Evolutionary conservation across 2,113 vertebrate species (phyloP).

Genomic region (Pterophyllum scalare): DNA sequence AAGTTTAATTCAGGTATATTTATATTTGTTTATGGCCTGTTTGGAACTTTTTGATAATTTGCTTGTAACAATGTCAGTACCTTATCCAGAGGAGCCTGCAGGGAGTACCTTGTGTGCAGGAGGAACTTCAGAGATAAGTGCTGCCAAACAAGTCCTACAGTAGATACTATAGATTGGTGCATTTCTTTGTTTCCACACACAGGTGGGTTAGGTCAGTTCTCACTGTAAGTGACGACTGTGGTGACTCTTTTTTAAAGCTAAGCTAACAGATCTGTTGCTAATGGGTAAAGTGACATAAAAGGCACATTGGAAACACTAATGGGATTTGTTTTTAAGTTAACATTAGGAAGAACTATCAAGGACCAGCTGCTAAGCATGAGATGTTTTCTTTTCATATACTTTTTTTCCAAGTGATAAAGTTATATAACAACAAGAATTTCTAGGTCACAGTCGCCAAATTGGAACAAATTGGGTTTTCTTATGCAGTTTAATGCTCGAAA

Average conservation of each 20-base stretch:
- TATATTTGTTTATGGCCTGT: not conserved
- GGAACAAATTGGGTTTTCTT: not conserved
- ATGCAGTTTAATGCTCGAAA: not conserved
- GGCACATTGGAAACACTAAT: not conserved
- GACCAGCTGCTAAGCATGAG: not conserved
- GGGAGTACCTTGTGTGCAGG: not conserved
- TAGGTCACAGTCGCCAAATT: not conserved
- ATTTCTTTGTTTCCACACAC: not conserved
- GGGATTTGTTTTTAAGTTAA: not conserved
- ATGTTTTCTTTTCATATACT: not conserved
- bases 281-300: not conserved
- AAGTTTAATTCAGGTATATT: not conserved
- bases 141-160: too few species aligned
- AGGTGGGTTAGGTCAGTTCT: not conserved
- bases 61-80: not conserved
- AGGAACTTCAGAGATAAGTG: not conserved
- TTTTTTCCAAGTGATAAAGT: not conserved
- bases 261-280: not conserved
- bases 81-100: not conserved
- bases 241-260: not conserved
- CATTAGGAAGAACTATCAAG: fast-evolving
- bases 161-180: not conserved
- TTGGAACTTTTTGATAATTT: not conserved
- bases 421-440: too few species aligned
- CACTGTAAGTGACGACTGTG: not conserved